These are phyloP conservation scores for Drepana arcuata DNA, from an alignment of 1,140 invertebrate genomes.

Conservation along the genomic window DNA sequence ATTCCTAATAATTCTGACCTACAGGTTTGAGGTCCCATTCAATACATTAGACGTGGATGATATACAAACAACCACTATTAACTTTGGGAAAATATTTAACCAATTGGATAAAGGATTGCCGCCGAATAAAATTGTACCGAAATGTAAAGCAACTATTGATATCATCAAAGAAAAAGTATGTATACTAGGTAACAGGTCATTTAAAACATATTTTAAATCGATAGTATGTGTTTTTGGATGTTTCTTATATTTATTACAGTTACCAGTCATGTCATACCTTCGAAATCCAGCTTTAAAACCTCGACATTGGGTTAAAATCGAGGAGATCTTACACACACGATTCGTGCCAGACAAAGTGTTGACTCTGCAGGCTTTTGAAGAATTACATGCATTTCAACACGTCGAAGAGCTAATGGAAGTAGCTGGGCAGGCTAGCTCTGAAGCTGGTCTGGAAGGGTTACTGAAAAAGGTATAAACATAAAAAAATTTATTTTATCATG, in stretches of 20 bases:
- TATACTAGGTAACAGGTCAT: background rate
- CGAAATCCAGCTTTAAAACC: slow-evolving; percentile 81
- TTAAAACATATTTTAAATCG: no score
- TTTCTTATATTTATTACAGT: slow-evolving; percentile 66
- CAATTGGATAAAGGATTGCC: slow-evolving; percentile 86
- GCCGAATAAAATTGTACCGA: slow-evolving; percentile 81
- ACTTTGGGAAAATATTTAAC: slow-evolving; percentile 80
- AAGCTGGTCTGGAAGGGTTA: slow-evolving; percentile 83
- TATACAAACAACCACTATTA: slow-evolving; percentile 76
- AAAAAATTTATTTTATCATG: no score
- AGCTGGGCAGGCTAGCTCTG: slow-evolving; percentile 87
- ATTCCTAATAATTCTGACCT: no score
- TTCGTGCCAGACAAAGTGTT: slow-evolving; percentile 79
- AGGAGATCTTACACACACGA: slow-evolving; percentile 79
- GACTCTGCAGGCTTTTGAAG: slow-evolving; percentile 77
- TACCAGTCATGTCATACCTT: slow-evolving; percentile 82
- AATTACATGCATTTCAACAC: slow-evolving; percentile 80
- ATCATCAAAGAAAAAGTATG: slow-evolving; percentile 81
- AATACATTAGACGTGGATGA: slow-evolving; percentile 80
- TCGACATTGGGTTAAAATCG: slow-evolving; percentile 88
- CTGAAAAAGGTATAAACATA: slow-evolving; percentile 78
- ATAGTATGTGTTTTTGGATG: no score
- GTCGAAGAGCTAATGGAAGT: slow-evolving; percentile 85
- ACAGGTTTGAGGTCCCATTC: slow-evolving; percentile 79
- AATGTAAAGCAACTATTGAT: slow-evolving; percentile 82